A percentile compares a stretch with the other conserved stretches of the same genome.
These are phyloP conservation scores for Trididemnum clinides DNA, from an alignment of 23 tunicate species.

Conservation along the genomic window DNA sequence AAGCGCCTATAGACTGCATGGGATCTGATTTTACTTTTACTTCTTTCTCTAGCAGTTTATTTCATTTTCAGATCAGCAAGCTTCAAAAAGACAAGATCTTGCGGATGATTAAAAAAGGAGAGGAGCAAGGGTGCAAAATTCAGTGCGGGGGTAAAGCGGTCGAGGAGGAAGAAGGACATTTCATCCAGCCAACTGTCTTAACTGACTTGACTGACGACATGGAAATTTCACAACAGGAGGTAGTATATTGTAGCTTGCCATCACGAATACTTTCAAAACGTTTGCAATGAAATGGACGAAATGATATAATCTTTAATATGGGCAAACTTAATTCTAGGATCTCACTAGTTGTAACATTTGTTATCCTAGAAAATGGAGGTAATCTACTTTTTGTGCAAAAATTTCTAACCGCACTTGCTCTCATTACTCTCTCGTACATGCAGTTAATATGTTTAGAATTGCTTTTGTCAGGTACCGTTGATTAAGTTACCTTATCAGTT, in stretches of 20 bases:
- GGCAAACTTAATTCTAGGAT: too few relatives aligned
- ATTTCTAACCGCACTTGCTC: too few relatives aligned
- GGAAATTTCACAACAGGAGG: constrained; percentile 60
- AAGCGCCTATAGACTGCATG: background rate
- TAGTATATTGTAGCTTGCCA: background rate
- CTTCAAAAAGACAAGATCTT: background rate
- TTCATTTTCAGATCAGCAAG: background rate
- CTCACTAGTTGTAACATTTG: too few relatives aligned
- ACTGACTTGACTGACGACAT: constrained; percentile 62
- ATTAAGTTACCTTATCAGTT: too few relatives aligned
- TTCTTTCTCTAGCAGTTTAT: background rate
- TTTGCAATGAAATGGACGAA: too few relatives aligned
- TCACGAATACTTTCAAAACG: too few relatives aligned
- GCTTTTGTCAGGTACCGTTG: too few relatives aligned
- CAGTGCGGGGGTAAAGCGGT: constrained; percentile 54
- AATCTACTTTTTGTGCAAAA: too few relatives aligned
- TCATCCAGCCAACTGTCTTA: constrained; percentile 67
- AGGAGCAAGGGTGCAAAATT: background rate
- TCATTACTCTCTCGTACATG: too few relatives aligned
- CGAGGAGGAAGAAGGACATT: constrained; percentile 39
- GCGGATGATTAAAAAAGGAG: background rate
- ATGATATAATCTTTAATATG: too few relatives aligned
- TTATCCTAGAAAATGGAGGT: too few relatives aligned
- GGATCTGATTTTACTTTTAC: background rate
- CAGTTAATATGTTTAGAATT: too few relatives aligned